Evolutionary conservation across 2,113 vertebrate species (phyloP).

Genomic region (Strix aluco): DNA sequence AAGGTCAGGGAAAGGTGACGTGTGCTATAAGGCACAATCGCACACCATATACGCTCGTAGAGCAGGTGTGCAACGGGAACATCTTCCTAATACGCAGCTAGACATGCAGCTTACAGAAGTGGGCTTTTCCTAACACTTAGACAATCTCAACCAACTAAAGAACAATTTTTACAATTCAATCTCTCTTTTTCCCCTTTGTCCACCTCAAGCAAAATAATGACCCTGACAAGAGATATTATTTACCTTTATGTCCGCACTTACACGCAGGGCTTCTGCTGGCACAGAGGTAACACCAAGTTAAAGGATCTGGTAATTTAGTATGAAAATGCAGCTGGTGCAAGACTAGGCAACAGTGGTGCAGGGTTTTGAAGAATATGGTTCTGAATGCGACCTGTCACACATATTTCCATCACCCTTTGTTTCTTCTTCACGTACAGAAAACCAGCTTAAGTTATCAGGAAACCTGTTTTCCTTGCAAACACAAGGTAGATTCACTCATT

Average conservation of each 20-base stretch:
- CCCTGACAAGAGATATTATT: neutral
- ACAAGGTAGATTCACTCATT: neutral
- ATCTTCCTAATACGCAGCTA: neutral
- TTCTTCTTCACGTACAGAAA: neutral
- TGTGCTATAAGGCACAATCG: neutral
- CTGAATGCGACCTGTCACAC: neutral
- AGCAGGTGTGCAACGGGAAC: neutral
- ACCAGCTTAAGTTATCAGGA: neutral
- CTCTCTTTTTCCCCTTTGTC: neutral
- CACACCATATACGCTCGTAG: neutral
- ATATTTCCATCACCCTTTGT: neutral
- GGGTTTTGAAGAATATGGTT: neutral
- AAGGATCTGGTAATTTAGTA: neutral
- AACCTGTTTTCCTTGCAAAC: neutral
- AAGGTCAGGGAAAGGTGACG: neutral
- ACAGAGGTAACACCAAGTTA: neutral
- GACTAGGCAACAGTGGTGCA: neutral
- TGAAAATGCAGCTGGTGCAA: neutral
- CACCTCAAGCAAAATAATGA: neutral
- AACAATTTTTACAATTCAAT: neutral
- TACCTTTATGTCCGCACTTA: neutral
- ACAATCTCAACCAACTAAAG: neutral
- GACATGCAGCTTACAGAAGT: neutral
- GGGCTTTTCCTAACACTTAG: neutral
- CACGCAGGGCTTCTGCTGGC: accelerated